A percentile compares a stretch with the other conserved stretches of the same genome.
Conservation (phyloP, 2,113 vertebrate species). For the Pygoscelis antarcticus region DNA sequence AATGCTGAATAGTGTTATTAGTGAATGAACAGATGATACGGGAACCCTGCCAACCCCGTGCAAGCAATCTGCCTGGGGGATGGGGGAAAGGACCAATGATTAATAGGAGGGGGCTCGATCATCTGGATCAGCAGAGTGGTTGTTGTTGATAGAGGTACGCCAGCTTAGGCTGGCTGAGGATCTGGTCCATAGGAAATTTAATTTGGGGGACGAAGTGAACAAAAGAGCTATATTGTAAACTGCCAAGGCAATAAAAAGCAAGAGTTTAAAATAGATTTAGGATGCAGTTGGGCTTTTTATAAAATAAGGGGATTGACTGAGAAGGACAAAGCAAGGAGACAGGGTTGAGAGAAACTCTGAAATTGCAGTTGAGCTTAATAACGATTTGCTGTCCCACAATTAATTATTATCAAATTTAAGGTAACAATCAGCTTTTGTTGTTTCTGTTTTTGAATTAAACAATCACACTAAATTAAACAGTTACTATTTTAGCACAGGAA, state of each 20-base stretch:
- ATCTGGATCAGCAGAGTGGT: not conserved
- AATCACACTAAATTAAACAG: not conserved
- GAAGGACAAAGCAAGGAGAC: constrained; percentile 31
- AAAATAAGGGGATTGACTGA: not conserved
- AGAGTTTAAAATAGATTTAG: constrained; percentile 27
- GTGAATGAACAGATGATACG: constrained; percentile 13
- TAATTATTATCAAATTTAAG: not conserved
- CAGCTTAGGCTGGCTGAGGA: not conserved
- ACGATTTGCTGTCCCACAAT: not conserved
- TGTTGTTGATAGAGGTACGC: not conserved
- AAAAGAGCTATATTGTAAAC: not conserved
- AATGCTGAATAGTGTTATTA: constrained; percentile 19
- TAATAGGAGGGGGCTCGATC: not conserved
- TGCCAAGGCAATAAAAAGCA: constrained; percentile 13
- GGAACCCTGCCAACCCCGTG: not conserved
- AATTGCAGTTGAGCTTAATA: not conserved
- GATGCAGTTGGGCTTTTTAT: constrained; percentile 4
- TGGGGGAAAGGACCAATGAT: not conserved
- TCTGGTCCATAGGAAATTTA: not conserved
- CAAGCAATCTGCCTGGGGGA: not conserved
- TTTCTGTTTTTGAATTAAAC: not conserved
- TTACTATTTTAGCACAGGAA: not conserved
- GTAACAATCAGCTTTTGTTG: not conserved
- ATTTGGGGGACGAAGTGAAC: not conserved
- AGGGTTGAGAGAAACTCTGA: not conserved